These are phyloP conservation scores for Tenodera sinensis DNA, from an alignment of 2,888 invertebrate species.

Conservation along the genomic window DNA sequence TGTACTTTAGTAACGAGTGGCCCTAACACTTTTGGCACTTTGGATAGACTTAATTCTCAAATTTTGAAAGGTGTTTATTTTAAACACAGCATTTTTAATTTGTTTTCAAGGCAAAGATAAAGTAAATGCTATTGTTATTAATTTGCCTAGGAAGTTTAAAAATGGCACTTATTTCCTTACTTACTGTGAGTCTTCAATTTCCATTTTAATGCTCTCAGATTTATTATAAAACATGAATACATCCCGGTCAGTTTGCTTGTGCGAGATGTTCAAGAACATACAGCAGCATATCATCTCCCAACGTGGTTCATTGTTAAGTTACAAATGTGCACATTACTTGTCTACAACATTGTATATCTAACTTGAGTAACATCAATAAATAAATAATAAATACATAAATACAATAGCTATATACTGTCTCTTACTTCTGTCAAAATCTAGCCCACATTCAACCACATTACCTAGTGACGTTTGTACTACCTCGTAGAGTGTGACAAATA, in stretches of 20 bases:
- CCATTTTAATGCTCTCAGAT: too few species aligned
- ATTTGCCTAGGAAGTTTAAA: too few species aligned
- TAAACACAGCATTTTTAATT: too few species aligned
- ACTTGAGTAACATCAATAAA: neutral
- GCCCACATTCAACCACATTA: neutral
- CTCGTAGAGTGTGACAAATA: neutral
- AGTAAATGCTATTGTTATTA: too few species aligned
- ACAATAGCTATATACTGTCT: neutral
- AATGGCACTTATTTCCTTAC: too few species aligned
- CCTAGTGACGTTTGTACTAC: conserved; percentile 6
- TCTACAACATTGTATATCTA: neutral
- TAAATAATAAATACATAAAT: neutral
- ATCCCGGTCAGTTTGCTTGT: neutral
- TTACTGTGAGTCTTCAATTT: too few species aligned
- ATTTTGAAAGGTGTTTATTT: too few species aligned
- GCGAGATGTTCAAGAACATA: neutral
- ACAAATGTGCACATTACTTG: neutral
- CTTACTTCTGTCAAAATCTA: neutral
- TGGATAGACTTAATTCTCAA: too few species aligned
- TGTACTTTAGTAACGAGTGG: too few species aligned
- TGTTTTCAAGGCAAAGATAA: too few species aligned
- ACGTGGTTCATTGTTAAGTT: neutral
- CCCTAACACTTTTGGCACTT: too few species aligned
- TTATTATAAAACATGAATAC: too few species aligned
- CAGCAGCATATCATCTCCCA: neutral